phyloP scores from a whole-genome alignment of 2,888 invertebrate species.

The Carterocephalus palaemon region DNA sequence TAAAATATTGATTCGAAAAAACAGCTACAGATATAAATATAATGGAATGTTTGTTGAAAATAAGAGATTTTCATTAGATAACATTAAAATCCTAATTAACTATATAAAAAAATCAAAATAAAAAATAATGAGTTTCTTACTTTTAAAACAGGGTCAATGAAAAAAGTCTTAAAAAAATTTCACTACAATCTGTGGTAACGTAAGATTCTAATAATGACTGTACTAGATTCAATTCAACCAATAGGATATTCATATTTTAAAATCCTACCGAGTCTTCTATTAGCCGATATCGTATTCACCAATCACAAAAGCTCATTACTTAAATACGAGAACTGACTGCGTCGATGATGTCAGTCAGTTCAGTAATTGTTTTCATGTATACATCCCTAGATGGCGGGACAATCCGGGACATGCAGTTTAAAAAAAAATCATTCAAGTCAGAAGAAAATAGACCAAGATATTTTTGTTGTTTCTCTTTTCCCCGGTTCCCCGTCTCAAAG shows the following conservation, averaged over 20 bases:
- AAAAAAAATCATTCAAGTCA: conserved; percentile 56
- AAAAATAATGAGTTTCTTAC: no score
- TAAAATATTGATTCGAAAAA: conserved; percentile 10
- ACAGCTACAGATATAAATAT: conserved; percentile 14
- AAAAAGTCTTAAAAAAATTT: conserved; percentile 22
- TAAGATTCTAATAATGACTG: no score
- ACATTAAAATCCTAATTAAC: no score
- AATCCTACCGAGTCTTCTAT: conserved; percentile 8
- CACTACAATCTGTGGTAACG: conserved; percentile 25
- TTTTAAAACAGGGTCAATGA: conserved; percentile 14
- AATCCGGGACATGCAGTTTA: conserved; percentile 41
- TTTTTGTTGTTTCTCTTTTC: conserved; percentile 61
- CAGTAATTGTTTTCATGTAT: conserved; percentile 1
- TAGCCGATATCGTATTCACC: conserved; percentile 26
- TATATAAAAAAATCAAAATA: no score
- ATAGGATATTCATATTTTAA: conserved; percentile 17
- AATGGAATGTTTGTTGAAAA: no score
- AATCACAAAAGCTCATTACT: conserved; percentile 26
- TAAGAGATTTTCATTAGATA: no score
- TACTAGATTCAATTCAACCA: conserved; percentile 28
- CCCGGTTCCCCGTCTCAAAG: conserved; percentile 43
- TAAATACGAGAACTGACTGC: conserved; percentile 1
- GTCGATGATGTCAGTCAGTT: conserved; percentile 1
- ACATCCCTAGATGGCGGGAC: conserved; percentile 58
- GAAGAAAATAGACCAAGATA: conserved; percentile 32